Evolutionary conservation across 2,797 vertebrate genomes (phyloP), one percentile per base, ranked within the genome.

Genomic region (Argyrosomus regius): DNA sequence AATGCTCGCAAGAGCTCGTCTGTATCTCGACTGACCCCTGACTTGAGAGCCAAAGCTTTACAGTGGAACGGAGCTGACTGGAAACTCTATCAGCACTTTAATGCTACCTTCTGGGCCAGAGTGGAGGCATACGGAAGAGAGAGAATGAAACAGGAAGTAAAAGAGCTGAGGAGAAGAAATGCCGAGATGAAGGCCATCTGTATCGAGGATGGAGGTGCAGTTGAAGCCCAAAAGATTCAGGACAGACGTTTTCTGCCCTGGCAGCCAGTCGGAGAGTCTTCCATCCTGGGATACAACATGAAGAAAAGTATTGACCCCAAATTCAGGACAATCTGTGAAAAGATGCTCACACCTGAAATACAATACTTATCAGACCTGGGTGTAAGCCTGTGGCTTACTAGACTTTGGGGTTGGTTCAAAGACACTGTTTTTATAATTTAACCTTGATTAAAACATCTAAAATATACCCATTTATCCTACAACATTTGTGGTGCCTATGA

Each of bases 261-360:
- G 98, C 97, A 99, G 91, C 98, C 98, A 0, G 77, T 98, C 3
- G 97, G 98, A 35, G 89, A 96, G 80, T 92, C 94, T 56, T 96
- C 96, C 75, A 99, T 99, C 90, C 91, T 98, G 77, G 97, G 98
- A 22, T 99, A 99, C 94, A 99, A 99, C 89, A 90, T 98, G 87
- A 97, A 94, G 84, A 95, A 94, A 76, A 89, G 95, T 73, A 96
- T 97, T 56, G 92, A 95, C 63, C 93, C 82, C 43, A 92, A 94
- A 61, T 95, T 96, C 49, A 94, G 80, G 50, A 93, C 94, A 60
- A 85, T 96, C n/a, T 99, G 98, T 91, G 95, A 96, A 35, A 98
- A 97, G 92, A 99, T 99, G 97, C 95, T 99, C 82, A 99, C 97
- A 0, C 98, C 98, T 0, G 98, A 99, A 94, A 96, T 99, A 80